Evolutionary conservation across 2,113 vertebrate genomes (phyloP).

Genomic region (Ovibos moschatus): DNA sequence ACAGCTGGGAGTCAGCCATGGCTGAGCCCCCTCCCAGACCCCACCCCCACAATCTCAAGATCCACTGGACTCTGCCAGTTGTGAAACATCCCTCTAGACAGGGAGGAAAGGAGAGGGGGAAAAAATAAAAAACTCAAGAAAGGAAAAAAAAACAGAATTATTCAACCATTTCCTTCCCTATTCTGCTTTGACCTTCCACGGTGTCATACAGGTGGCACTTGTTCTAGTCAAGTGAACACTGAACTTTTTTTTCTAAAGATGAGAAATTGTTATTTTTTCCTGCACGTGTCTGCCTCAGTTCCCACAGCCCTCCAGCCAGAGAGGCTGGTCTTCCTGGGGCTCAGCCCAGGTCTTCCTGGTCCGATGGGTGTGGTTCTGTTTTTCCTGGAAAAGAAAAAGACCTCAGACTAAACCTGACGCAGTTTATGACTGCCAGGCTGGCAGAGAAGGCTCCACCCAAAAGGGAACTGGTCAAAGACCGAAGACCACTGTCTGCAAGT

Average conservation of each 20-base stretch:
- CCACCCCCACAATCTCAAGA: background rate
- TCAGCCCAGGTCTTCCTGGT: background rate
- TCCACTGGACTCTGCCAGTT: background rate
- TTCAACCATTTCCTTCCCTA: slow-evolving; percentile 56
- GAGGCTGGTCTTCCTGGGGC: background rate
- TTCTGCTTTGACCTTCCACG: background rate
- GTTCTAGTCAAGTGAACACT: background rate
- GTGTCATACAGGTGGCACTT: slow-evolving; percentile 28
- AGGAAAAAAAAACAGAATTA: background rate
- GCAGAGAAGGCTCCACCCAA: background rate
- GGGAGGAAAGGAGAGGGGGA: background rate
- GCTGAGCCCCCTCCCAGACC: background rate
- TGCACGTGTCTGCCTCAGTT: background rate
- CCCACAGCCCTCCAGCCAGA: background rate
- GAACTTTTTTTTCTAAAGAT: slow-evolving; percentile 7
- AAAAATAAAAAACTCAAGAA: background rate
- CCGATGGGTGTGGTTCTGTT: background rate
- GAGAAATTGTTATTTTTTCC: background rate
- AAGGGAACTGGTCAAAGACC: background rate
- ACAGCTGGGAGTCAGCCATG: background rate
- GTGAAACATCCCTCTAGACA: background rate
- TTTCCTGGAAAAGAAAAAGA: background rate
- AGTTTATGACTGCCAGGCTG: background rate
- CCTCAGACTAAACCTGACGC: background rate
- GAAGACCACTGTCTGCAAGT: background rate